Evolutionary conservation across 2,797 vertebrate species (phyloP).

Genomic region (Pempheris klunzingeri): DNA sequence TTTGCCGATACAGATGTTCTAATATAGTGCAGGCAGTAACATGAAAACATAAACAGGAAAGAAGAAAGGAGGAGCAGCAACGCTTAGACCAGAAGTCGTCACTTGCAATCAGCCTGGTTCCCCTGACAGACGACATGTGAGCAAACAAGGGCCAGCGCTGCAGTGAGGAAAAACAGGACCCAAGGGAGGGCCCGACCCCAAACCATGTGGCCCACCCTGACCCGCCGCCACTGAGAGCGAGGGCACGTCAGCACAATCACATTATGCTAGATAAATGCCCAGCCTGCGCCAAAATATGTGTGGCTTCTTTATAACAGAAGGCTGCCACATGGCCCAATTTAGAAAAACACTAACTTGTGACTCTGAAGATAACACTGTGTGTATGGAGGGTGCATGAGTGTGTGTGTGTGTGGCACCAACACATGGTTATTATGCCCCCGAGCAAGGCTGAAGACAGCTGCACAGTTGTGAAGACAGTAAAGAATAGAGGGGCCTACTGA

Average conservation of each 20-base stretch:
- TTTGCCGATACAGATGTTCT: slow-evolving; percentile 1
- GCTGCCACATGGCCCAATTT: slow-evolving; percentile 73
- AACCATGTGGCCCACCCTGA: slow-evolving; percentile 72
- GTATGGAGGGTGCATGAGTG: slow-evolving; percentile 27
- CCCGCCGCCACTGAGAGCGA: slow-evolving; percentile 53
- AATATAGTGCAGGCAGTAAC: slow-evolving; percentile 2
- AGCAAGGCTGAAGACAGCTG: slow-evolving; percentile 76
- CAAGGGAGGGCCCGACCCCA: slow-evolving; percentile 57
- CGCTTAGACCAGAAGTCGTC: slow-evolving; percentile 46
- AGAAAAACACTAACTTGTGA: slow-evolving; percentile 67
- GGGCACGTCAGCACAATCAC: slow-evolving; percentile 77
- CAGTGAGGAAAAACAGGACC: slow-evolving; percentile 68
- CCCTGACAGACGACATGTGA: slow-evolving; percentile 53
- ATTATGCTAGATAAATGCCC: slow-evolving; percentile 78
- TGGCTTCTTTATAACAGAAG: slow-evolving; percentile 70
- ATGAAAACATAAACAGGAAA: slow-evolving; percentile 26
- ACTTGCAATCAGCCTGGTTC: slow-evolving; percentile 50
- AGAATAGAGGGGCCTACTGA: slow-evolving; percentile 59
- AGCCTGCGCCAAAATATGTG: slow-evolving; percentile 68
- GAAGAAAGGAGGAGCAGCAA: slow-evolving; percentile 21
- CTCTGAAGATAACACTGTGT: slow-evolving; percentile 61
- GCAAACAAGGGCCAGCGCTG: slow-evolving; percentile 64
- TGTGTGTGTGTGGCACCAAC: slow-evolving; percentile 53
- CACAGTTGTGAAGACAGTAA: slow-evolving; percentile 67
- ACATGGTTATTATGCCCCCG: slow-evolving; percentile 71